Evolutionary conservation across 2,888 invertebrate genomes (phyloP).

Genomic region (Drosophila putrida): DNA sequence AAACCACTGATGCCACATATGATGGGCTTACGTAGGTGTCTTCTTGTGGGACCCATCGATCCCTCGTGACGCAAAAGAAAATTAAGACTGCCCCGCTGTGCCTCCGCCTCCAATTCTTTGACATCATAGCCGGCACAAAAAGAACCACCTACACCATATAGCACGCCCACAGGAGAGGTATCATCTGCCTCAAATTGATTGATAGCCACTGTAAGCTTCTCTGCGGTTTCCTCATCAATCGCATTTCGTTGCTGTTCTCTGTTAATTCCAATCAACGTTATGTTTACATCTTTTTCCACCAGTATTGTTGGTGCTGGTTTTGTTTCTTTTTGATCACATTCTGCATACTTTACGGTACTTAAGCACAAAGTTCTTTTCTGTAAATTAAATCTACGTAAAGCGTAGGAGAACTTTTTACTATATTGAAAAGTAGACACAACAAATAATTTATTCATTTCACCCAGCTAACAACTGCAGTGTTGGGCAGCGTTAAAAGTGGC

Average conservation of each 20-base stretch:
- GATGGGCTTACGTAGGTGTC: constrained; percentile 92
- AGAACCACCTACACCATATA: constrained; percentile 95
- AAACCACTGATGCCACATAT: constrained; percentile 95
- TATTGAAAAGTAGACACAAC: constrained; percentile 19
- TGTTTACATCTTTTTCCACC: constrained; percentile 88
- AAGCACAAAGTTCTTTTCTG: constrained; percentile 17
- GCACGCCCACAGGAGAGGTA: constrained; percentile 89
- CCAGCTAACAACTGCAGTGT: constrained; percentile 43
- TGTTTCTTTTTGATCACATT: background rate
- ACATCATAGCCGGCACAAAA: constrained; percentile 97
- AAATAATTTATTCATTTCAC: constrained; percentile 61
- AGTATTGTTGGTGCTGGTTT: constrained; percentile 81
- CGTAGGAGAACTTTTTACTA: constrained; percentile 23
- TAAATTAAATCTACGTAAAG: constrained; percentile 11
- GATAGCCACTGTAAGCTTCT: constrained; percentile 90
- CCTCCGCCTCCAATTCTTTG: constrained; percentile 87
- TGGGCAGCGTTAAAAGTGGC: constrained; percentile 44
- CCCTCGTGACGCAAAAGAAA: constrained; percentile 85
- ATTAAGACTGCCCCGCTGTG: constrained; percentile 73
- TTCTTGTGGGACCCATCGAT: constrained; percentile 88
- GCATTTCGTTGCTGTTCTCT: constrained; percentile 93
- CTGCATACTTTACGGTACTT: constrained; percentile 23
- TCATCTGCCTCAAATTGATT: constrained; percentile 92
- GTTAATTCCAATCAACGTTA: constrained; percentile 94
- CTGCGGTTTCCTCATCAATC: constrained; percentile 90